Conservation (phyloP, 2,797 vertebrate species). For the Eurystomus glaucurus region DNA sequence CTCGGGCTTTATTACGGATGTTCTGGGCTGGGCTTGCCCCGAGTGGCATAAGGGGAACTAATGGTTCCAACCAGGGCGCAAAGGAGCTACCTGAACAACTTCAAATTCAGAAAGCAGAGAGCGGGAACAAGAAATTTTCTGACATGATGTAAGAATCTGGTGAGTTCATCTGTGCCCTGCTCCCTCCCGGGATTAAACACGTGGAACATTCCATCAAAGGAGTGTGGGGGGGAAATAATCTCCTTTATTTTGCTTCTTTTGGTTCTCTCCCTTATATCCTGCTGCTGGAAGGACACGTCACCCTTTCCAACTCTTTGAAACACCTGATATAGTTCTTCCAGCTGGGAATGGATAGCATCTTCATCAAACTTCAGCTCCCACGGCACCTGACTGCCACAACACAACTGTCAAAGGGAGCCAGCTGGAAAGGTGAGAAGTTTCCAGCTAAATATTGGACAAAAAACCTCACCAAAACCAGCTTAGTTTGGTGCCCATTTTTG, state of each 20-base stretch:
- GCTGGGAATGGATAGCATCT: background rate
- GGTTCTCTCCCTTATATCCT: background rate
- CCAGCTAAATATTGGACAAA: background rate
- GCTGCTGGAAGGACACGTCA: background rate
- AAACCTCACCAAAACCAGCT: background rate
- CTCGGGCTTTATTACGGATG: too few species aligned
- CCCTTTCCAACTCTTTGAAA: background rate
- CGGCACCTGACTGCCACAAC: background rate
- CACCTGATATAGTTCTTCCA: background rate
- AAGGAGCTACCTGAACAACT: background rate
- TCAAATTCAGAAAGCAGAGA: background rate
- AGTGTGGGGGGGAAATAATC: background rate
- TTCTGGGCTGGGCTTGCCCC: too few species aligned
- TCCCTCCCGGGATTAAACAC: background rate
- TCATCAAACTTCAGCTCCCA: background rate
- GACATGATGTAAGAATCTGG: slow-evolving; percentile 7
- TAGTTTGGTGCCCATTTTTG: background rate
- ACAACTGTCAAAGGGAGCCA: background rate
- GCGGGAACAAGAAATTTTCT: background rate
- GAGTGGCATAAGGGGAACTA: too few species aligned
- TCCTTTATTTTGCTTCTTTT: background rate
- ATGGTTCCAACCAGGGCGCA: too few species aligned
- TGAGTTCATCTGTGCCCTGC: background rate
- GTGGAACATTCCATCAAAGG: background rate
- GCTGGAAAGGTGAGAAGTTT: background rate